These are phyloP conservation scores for Xerus rutilus DNA, from an alignment of 2,797 vertebrate species.

Conservation along the genomic window DNA sequence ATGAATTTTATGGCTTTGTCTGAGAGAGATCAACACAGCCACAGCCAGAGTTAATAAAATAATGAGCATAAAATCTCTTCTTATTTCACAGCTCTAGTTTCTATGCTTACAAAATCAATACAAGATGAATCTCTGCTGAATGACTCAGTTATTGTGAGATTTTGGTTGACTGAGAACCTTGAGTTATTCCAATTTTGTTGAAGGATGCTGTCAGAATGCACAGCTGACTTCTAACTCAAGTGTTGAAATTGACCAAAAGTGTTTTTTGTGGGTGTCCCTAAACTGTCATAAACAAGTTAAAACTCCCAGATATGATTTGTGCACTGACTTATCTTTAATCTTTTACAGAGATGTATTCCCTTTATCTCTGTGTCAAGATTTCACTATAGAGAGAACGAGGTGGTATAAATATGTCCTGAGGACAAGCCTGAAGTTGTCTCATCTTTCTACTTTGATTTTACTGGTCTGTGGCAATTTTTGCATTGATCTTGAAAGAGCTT, in stretches of 20 bases:
- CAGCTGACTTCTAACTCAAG: slow-evolving; percentile 3
- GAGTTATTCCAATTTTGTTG: not conserved
- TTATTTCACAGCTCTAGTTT: not conserved
- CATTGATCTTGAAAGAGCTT: not conserved
- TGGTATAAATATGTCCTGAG: not conserved
- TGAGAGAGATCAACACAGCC: not conserved
- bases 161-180: not conserved
- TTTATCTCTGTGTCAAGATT: not conserved
- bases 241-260: slow-evolving; percentile 38
- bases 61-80: not conserved
- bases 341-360: not conserved
- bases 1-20: not conserved
- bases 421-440: not conserved
- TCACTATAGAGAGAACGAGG: not conserved
- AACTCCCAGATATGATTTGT: not conserved
- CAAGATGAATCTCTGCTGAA: not conserved
- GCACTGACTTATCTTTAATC: not conserved
- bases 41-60: not conserved
- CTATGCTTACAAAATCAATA: not conserved
- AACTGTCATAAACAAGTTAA: not conserved
- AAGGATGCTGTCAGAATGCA: slow-evolving; percentile 28
- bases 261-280: not conserved
- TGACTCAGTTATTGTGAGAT: not conserved
- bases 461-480: not conserved
- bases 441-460: slow-evolving; percentile 37